These are phyloP conservation scores for Trichoplusia ni DNA, from an alignment of 1,140 invertebrate species.

Conservation along the genomic window DNA sequence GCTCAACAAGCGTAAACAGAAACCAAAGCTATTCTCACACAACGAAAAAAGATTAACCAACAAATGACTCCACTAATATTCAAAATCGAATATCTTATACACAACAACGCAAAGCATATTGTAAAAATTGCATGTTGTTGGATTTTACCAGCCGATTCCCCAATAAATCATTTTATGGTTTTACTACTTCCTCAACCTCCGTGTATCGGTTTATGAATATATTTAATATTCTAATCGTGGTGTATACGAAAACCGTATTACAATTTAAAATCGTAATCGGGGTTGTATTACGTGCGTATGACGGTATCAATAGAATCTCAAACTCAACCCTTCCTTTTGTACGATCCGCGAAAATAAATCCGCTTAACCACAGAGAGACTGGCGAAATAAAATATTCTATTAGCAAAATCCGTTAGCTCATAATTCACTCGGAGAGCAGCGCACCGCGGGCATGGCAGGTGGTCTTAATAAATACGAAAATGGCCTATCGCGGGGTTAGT, in stretches of 20 bases:
- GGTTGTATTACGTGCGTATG: too few species aligned
- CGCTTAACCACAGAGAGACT: slow-evolving; percentile 53
- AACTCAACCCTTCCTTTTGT: slow-evolving; percentile 17
- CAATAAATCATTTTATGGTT: too few species aligned
- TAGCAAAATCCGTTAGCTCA: slow-evolving; percentile 69
- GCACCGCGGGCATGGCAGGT: slow-evolving; percentile 68
- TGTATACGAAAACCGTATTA: neutral
- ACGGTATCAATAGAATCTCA: neutral
- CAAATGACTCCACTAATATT: too few species aligned
- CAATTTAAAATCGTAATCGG: slow-evolving; percentile 9
- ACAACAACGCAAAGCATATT: too few species aligned
- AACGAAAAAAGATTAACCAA: too few species aligned
- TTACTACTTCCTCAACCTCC: neutral
- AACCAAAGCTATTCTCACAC: too few species aligned
- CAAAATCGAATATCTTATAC: too few species aligned
- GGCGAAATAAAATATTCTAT: slow-evolving; percentile 80
- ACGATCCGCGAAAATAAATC: slow-evolving; percentile 41
- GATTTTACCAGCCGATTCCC: too few species aligned
- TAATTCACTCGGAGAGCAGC: slow-evolving; percentile 74
- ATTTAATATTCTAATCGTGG: neutral
- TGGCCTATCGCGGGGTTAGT: slow-evolving; percentile 75
- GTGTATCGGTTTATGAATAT: neutral
- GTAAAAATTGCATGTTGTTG: too few species aligned
- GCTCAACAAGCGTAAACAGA: too few species aligned
- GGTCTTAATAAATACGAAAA: slow-evolving; percentile 81